Evolutionary conservation across 2,113 vertebrate species (phyloP), one percentile per base, ranked within the genome.

Genomic region (Erythrolamprus reginae): DNA sequence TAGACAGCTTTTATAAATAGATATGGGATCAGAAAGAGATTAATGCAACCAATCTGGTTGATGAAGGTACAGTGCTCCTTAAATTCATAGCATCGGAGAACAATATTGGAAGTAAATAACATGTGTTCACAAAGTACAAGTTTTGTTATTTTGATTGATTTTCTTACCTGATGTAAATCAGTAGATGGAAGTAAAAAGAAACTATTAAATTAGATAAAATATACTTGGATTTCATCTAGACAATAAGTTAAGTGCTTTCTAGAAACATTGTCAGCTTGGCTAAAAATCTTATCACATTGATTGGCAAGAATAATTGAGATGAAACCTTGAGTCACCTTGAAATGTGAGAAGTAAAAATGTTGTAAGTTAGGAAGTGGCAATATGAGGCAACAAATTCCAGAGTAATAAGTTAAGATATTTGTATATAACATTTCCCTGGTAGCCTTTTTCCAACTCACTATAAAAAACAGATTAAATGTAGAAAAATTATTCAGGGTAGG

Each of bases 91-190:
- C 26, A 70, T 90, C 58, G 1, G 19, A 0, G 0, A n/a, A 84
- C 38, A 1, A 2, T 85, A 2, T 0, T 55, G 47, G 90, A 93
- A 84, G 82, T 8, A 90, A 52, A 13, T 55, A 65, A 82, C 55
- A 84, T 28, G 5, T 84, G 88, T 61, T 88, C 47, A 51, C 50
- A 89, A 58, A 3, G 84, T 77, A 9, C 1, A 87, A 83, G 42
- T 51, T 3, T 48, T 61, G 51, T 93, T 8, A 0, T 42, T 91
- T 58, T 0, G 1, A 90, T 82, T 82, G 88, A 87, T 90, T 82
- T 61, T 61, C 52, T 84, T 87, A 82, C 92, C 87, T 89, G 82
- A 58, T 42, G 50, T 55, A 91, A 91, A 84, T 91, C 90, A 84
- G 0, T 56, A 89, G 82, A 85, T 55, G 88, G 85, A 84, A 89